A percentile compares a stretch with the other conserved stretches of the same genome.
phyloP scores from a whole-genome alignment of 2,113 vertebrate genomes.

The Cynoglossus semilaevis region DNA sequence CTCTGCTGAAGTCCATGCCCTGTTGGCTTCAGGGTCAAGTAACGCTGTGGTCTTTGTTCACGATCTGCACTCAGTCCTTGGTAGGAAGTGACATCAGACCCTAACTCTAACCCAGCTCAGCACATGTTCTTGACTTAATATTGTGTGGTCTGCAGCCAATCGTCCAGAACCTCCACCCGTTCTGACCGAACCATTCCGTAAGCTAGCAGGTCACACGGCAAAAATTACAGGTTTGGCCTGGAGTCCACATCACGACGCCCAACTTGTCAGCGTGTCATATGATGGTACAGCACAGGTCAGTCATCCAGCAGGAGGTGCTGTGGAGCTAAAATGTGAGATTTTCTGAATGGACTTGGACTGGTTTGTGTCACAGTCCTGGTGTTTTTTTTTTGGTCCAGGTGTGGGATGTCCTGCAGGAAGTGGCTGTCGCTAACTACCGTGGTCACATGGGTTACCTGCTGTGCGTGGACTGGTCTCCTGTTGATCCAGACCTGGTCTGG shows the following conservation, averaged over 20 bases:
- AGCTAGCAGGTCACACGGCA: slow-evolving; percentile 87
- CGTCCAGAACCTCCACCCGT: slow-evolving; percentile 74
- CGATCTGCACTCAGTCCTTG: slow-evolving; percentile 79
- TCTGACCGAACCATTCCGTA: slow-evolving; percentile 87
- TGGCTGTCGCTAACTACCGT: slow-evolving; percentile 87
- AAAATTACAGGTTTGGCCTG: slow-evolving; percentile 91
- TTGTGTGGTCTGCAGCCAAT: slow-evolving; percentile 70
- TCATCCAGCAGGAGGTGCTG: background rate
- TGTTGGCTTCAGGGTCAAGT: slow-evolving; percentile 92
- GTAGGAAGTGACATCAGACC: slow-evolving; percentile 57
- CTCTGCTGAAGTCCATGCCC: slow-evolving; percentile 74
- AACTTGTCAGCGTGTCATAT: slow-evolving; percentile 87
- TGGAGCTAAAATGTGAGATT: too few relatives aligned
- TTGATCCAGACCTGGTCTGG: slow-evolving; percentile 87
- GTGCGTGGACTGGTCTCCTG: slow-evolving; percentile 88
- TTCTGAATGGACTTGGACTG: too few relatives aligned
- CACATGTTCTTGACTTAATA: background rate
- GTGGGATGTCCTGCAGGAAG: slow-evolving; percentile 89
- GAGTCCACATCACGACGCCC: slow-evolving; percentile 90
- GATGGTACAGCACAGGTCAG: slow-evolving; percentile 94
- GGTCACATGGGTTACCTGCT: slow-evolving; percentile 87
- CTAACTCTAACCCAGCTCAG: background rate
- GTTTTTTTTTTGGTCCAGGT: slow-evolving; percentile 82
- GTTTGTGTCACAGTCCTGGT: too few relatives aligned
- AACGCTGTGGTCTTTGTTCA: slow-evolving; percentile 90